Conservation (phyloP, 2,888 invertebrate genomes). For the Uropetala carovei region DNA sequence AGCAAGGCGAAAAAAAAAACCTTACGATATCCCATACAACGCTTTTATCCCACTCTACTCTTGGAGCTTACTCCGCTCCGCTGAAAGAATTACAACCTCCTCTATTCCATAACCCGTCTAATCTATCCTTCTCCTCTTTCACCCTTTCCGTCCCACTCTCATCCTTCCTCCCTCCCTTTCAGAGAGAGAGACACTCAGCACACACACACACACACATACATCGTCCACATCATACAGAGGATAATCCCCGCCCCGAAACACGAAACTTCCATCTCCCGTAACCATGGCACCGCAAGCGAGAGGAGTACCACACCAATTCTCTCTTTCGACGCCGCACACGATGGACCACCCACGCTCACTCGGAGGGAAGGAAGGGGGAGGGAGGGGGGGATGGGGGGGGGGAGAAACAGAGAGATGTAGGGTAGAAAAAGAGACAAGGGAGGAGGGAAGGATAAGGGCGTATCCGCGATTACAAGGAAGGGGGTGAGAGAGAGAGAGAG, state of each 20-base stretch:
- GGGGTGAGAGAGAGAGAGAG: not conserved
- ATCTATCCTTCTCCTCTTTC: not conserved
- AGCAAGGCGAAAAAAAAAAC: not conserved
- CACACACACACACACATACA: constrained; percentile 18
- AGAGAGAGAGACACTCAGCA: not conserved
- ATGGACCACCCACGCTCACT: constrained; percentile 49
- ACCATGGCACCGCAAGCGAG: constrained; percentile 6
- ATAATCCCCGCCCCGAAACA: constrained; percentile 58
- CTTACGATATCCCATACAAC: not conserved
- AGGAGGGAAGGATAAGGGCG: not conserved
- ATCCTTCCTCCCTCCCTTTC: not conserved
- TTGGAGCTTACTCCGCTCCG: not conserved
- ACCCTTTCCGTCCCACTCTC: not conserved
- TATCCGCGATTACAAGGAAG: too few relatives aligned
- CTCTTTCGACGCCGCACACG: constrained; percentile 40
- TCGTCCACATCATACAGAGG: not conserved
- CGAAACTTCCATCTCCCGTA: constrained; percentile 58
- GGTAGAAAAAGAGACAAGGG: not conserved
- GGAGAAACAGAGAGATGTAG: not conserved
- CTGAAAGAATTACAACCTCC: not conserved
- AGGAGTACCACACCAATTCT: not conserved
- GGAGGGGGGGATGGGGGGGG: not conserved
- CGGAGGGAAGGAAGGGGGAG: not conserved
- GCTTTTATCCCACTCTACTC: constrained; percentile 8
- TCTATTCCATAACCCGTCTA: not conserved